Evolutionary conservation across 2,113 vertebrate species (phyloP), one percentile per base, ranked within the genome.

Genomic region (Spilogale gracilis): DNA sequence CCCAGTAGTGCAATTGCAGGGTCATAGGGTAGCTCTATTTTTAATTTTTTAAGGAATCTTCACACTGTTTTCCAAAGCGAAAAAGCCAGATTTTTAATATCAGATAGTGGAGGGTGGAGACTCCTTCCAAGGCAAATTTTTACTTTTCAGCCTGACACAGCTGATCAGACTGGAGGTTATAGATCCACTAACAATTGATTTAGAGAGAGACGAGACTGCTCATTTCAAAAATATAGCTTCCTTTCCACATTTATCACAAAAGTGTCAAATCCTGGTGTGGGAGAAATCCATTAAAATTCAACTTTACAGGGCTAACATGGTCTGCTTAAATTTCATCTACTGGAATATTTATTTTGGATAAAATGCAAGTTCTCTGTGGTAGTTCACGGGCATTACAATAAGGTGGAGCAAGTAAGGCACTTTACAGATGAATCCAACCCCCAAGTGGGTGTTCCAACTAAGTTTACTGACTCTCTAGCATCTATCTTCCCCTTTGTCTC

Each of bases 261-360:
- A 95, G 61, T 76, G 79, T 96, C 84, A 89, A 76, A 92, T 92
- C 79, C 65, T 9, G 21, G 67, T 4, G 1, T 92, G 94, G 92
- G 86, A 96, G 80, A 97, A 98, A 69, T 63, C 50, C 90, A 93
- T 96, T 98, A 98, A 86, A 96, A 96, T 23, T 93, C 50, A 91
- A 45, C 73, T 91, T 89, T 0, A 0, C 10, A 0, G 0, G n/a
- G 76, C 45, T 95, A 60, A 93, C 61, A 27, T 83, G 50, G 16
- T 91, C 48, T 95, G 82, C 85, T 87, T 61, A 91, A 45, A 97
- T 87, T 94, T 65, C 74, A 87, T 92, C 92, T 60, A 56, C 73
- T 81, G 52, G 61, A 92, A 89, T 96, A 84, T 97, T 97, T 97
- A 93, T 89, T 93, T 96, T 93, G 82, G 89, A 93, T 93, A 93